These are phyloP conservation scores for Crotalus viridis DNA, from an alignment of 2,113 vertebrate species.

Conservation along the genomic window DNA sequence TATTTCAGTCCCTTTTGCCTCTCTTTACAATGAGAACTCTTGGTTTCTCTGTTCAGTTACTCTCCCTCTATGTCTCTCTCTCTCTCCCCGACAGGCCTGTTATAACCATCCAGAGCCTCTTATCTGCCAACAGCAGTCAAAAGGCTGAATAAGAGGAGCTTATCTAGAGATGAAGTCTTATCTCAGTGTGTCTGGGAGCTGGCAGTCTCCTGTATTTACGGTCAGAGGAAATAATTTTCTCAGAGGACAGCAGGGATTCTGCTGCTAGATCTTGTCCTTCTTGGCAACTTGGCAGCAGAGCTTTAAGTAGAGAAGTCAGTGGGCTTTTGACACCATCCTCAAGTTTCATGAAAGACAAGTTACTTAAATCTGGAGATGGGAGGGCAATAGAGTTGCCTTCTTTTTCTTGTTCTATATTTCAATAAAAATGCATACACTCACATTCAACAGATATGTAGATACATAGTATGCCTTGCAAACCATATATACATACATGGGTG, in stretches of 20 bases:
- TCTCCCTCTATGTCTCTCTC: not conserved
- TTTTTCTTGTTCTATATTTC: not conserved
- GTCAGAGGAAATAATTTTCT: slow-evolving; percentile 23
- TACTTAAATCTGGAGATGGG: not conserved
- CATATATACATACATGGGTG: not conserved
- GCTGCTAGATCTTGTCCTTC: not conserved
- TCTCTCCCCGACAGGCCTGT: not conserved
- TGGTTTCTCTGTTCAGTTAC: not conserved
- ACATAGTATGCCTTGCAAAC: not conserved
- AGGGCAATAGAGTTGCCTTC: not conserved
- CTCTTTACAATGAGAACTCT: not conserved
- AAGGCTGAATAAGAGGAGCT: slow-evolving; percentile 24
- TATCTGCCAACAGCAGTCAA: slow-evolving; percentile 33
- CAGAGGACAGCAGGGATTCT: slow-evolving; percentile 15
- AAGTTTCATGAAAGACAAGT: not conserved
- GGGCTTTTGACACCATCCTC: not conserved
- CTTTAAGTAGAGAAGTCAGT: not conserved
- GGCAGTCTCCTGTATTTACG: slow-evolving; percentile 16
- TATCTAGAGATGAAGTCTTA: slow-evolving; percentile 25
- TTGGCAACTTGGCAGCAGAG: not conserved
- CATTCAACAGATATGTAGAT: not conserved
- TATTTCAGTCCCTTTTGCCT: not conserved
- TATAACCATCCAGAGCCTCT: slow-evolving; percentile 3
- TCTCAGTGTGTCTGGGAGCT: slow-evolving; percentile 17
- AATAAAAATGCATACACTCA: not conserved